A percentile compares a stretch with the other conserved stretches of the same genome.
phyloP scores from a whole-genome alignment of 2,113 vertebrate genomes.

The Lophura nycthemera region DNA sequence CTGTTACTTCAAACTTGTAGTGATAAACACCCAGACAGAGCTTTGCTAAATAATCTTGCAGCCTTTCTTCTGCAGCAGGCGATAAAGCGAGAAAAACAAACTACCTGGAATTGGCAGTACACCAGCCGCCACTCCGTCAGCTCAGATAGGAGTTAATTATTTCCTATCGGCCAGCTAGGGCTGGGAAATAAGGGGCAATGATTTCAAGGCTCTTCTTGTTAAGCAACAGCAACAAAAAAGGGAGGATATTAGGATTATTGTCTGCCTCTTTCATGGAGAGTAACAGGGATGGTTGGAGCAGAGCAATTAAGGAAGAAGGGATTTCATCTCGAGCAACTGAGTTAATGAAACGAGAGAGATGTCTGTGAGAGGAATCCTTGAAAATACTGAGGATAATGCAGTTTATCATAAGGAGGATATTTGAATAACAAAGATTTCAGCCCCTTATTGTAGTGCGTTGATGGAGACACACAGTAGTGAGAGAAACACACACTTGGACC shows the following conservation, averaged over 20 bases:
- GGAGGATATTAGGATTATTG: conserved; percentile 52
- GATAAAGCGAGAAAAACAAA: conserved; percentile 70
- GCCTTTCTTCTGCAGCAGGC: conserved; percentile 43
- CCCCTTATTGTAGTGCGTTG: neutral
- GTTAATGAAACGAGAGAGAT: conserved; percentile 42
- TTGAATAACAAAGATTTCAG: conserved; percentile 48
- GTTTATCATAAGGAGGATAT: conserved; percentile 2
- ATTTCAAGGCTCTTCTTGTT: conserved; percentile 59
- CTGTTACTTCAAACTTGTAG: conserved; percentile 43
- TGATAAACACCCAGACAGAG: conserved; percentile 41
- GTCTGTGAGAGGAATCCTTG: conserved; percentile 4
- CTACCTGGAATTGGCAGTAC: conserved; percentile 56
- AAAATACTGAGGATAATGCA: conserved; percentile 5
- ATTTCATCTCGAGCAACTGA: conserved; percentile 33
- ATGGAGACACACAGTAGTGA: neutral
- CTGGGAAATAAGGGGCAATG: conserved; percentile 34
- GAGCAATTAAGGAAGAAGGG: conserved; percentile 46
- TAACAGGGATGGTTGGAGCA: conserved; percentile 10
- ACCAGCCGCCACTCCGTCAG: conserved; percentile 26
- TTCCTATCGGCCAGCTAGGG: conserved; percentile 19
- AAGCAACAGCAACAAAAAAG: conserved; percentile 3
- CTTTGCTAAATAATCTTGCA: conserved; percentile 56
- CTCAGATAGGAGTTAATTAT: conserved; percentile 71
- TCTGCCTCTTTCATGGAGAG: conserved; percentile 34
- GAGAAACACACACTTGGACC: neutral